Evolutionary conservation across 2,113 vertebrate species (phyloP), one percentile per base, ranked within the genome.

Genomic region (Neodon shergylaensis): DNA sequence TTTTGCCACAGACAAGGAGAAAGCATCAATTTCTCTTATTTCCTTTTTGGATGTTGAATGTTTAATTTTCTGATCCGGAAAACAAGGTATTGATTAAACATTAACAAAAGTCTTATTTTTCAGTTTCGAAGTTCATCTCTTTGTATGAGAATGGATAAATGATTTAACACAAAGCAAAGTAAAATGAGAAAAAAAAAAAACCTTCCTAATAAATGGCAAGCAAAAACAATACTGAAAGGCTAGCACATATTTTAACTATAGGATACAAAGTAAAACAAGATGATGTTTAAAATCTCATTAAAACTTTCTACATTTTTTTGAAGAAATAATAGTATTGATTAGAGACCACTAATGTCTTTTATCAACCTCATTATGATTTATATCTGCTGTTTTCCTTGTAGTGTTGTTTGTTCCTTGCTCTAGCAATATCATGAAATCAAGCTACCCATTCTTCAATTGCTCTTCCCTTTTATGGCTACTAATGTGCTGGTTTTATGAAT

Each of bases 51-150:
- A 76, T 92, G 16, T 78, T 86, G 19, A 81, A 81, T 77, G 68
- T 83, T 91, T 91, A 70, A 68, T 84, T 93, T 90, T 94, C 70
- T 87, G 28, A 82, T 52, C 8, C 42, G 94, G 79, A 54, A 97
- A 87, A 93, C 54, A 91, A 93, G 6, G 0, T 70, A 90, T n/a
- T 85, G 36, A 79, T 47, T 87, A 17, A 89, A 92, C 26, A 63
- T 72, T 70, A 82, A 86, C 12, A 72, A 78, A 93, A 44, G 17
- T 72, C 89, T 93, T 47, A 86, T 44, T 44, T 89, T 93, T 93
- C 49, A 86, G 8, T 88, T 86, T 86, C n/a, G 28, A 65, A 94
- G 47, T 76, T 58, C 19, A 77, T 65, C 31, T 89, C 24, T 49
- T 77, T 93, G 79, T 61, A 49, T n/a, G 22, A 16, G 5, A 91